Evolutionary conservation across 2,113 vertebrate genomes (phyloP), one percentile per base, ranked within the genome.

Genomic region (Cynocephalus volans): DNA sequence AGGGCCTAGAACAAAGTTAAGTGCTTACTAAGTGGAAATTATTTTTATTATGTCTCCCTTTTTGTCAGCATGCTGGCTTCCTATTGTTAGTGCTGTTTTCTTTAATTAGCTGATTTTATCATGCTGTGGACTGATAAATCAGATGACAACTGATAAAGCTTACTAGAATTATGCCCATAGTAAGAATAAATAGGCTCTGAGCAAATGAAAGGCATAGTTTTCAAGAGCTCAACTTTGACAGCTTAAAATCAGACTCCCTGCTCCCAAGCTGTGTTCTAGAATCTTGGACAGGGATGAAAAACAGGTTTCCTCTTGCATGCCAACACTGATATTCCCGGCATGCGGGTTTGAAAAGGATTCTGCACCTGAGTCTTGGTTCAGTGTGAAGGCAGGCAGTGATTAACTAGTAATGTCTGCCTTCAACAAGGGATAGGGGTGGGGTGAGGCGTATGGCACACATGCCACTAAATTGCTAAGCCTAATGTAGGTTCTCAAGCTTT

Each of bases 191-290:
- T 26, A 67, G 26, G 8, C 64, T 94, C 50, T 64, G 54, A 80
- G 45, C 4, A 96, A 84, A 95, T 75, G n/a, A 79, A 87, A 94
- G 70, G 28, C 52, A 73, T 73, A 48, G n/a, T 72, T 97, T 95
- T 72, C 36, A 86, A 26, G 48, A 73, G 64, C 48, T 65, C 28
- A 86, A 11, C 48, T 77, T 79, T 90, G 50, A 87, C 54, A 93
- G 64, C 62, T 97, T 90, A 75, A 92, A 92, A 88, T 60, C 65
- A 90, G 70, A 45, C 58, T 83, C 18, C 23, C 45, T 75, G 19
- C 33, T 88, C 33, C 48, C n/a, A 21, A 69, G 50, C 65, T 77
- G 23, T 93, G 58, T 24, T 94, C 48, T 67, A 75, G 58, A 52
- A 72, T 80, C 52, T 94, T 69, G n/a, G 73, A 92, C 36, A 83